Base-by-base conservation (phyloP, 2,113 vertebrate genomes). In the Carettochelys insculpta region DNA sequence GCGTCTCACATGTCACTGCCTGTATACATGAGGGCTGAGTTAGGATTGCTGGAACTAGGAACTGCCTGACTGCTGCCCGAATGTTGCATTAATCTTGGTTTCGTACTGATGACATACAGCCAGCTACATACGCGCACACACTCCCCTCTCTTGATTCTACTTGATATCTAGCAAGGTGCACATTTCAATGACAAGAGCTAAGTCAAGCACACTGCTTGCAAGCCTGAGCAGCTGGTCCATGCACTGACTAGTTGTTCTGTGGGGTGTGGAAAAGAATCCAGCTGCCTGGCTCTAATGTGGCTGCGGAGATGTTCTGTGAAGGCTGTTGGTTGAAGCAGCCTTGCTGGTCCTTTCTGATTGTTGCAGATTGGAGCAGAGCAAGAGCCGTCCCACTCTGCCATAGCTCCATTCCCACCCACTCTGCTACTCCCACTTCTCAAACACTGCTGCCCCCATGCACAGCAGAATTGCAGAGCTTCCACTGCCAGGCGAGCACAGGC, bases 111-210 rank as follows among this genome's bases (percentile, higher is more conserved):
- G 53, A 3, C 34, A 31, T 11, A 7, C 20, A 50, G 1, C 5
- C 0, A 19, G 47, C 43, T 84, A 76, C 10, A 1, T 1, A 25
- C 5, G 38, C 68, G 25, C 41, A 73, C 41, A 3, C 14, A 22
- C 5, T 45, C 38, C 43, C 25, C 38, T 41, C 41, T 5, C 13
- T 3, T 13, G 3, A 1, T 25, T 79, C 78, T 4, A 1, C 3
- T 82, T 68, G 58, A 83, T 58, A 29, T 13, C 38, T 4, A 0
- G 0, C 12, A 48, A 51, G 16, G 61, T 4, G 7, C 61, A 48
- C 31, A 16, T 2, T 24, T 17, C 24, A 16, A 20, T 1, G 38
- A 11, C 24, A 58, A 53, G 0, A 12, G 47, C 34, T 25, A 41
- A 25, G 27, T 73, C 22, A 27, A 3, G 7, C 24, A 14, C 25